phyloP scores from a whole-genome alignment of 2,888 invertebrate species.

The Watsonalla cultraria region DNA sequence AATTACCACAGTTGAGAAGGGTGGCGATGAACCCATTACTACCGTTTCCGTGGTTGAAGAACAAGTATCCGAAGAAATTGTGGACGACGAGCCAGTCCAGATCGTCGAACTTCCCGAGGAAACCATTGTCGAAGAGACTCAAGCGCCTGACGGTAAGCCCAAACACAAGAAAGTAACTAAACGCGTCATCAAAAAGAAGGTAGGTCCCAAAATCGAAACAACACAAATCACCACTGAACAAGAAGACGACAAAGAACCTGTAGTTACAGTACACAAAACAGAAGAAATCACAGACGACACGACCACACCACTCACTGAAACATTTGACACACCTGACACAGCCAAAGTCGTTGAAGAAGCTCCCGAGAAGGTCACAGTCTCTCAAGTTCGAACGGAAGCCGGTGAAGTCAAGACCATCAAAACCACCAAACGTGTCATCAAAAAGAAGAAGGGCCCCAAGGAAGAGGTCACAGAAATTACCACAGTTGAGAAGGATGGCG shows the following conservation, averaged over 20 bases:
- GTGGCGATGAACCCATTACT: slow-evolving; percentile 46
- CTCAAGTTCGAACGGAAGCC: slow-evolving; percentile 20
- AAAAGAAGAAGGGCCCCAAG: slow-evolving; percentile 39
- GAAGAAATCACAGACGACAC: slow-evolving; percentile 36
- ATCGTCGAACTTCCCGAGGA: slow-evolving; percentile 46
- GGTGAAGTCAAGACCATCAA: slow-evolving; percentile 23
- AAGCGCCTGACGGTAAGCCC: slow-evolving; percentile 34
- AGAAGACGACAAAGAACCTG: slow-evolving; percentile 32
- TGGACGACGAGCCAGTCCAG: slow-evolving; percentile 22
- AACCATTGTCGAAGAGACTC: slow-evolving; percentile 31
- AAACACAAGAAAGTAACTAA: slow-evolving; percentile 44
- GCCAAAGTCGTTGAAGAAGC: slow-evolving; percentile 31
- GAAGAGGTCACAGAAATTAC: slow-evolving; percentile 45
- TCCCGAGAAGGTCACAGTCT: slow-evolving; percentile 24
- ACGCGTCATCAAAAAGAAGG: slow-evolving; percentile 54
- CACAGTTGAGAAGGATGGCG: slow-evolving; percentile 40
- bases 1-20: slow-evolving; percentile 55
- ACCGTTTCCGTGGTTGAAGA: slow-evolving; percentile 26
- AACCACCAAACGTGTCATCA: slow-evolving; percentile 37
- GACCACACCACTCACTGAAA: slow-evolving; percentile 17
- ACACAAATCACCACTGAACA: slow-evolving; percentile 37
- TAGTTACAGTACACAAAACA: slow-evolving; percentile 32
- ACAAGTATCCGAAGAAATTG: slow-evolving; percentile 24
- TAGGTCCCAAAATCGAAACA: slow-evolving; percentile 35
- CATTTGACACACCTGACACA: slow-evolving; percentile 13